Conservation (phyloP, 2,797 vertebrate species). For the Trachops cirrhosus region DNA sequence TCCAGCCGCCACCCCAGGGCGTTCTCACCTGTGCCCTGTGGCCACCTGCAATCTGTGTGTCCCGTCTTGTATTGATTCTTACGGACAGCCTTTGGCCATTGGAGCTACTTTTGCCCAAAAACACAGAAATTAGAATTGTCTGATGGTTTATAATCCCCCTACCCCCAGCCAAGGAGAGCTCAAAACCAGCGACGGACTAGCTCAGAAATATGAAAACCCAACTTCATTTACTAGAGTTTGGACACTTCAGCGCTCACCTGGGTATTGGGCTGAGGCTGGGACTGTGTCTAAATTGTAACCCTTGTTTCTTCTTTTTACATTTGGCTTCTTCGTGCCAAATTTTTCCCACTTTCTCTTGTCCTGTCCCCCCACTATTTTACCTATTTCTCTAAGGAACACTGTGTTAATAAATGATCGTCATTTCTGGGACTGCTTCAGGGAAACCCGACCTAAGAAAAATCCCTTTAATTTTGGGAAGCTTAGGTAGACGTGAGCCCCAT, state of each 20-base stretch:
- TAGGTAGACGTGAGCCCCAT: neutral
- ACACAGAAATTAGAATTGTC: neutral
- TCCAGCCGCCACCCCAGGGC: accelerated
- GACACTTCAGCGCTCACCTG: neutral
- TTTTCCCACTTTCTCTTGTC: neutral
- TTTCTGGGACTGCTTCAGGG: neutral
- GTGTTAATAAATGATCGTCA: neutral
- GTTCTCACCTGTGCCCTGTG: neutral
- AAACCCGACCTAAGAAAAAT: neutral
- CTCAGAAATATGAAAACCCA: neutral
- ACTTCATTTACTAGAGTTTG: neutral
- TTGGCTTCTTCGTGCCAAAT: neutral
- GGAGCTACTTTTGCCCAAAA: neutral
- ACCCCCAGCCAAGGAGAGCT: neutral
- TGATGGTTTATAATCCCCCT: neutral
- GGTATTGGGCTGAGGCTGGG: neutral
- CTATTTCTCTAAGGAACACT: neutral
- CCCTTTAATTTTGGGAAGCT: neutral
- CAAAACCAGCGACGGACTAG: neutral
- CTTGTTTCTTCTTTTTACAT: neutral
- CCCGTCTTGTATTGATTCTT: neutral
- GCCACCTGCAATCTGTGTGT: neutral
- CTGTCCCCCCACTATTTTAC: neutral
- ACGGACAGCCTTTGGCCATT: neutral
- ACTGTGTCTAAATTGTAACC: neutral